These are phyloP conservation scores for Habrosyne pyritoides DNA, from an alignment of 2,888 invertebrate species.

Conservation along the genomic window DNA sequence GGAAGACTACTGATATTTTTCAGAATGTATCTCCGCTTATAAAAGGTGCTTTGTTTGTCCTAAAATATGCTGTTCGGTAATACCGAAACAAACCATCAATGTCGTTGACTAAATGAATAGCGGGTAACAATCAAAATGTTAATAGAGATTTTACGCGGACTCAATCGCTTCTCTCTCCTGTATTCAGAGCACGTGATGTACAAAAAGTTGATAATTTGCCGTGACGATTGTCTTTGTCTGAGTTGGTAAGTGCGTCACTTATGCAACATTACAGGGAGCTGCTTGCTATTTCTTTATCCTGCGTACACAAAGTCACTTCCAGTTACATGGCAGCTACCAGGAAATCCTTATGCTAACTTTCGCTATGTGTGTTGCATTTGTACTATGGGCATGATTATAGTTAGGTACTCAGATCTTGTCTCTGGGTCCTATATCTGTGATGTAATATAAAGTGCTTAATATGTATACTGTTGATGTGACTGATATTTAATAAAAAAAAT, in stretches of 20 bases:
- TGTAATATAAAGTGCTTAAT: no score
- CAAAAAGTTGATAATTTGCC: constrained; percentile 62
- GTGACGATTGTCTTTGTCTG: constrained; percentile 63
- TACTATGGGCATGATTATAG: not conserved
- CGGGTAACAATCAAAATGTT: constrained; percentile 75
- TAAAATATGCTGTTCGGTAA: constrained; percentile 78
- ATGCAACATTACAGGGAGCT: constrained; percentile 54
- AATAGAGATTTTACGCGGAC: constrained; percentile 72
- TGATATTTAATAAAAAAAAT: no score
- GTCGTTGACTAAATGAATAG: constrained; percentile 76
- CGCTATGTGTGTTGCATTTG: constrained; percentile 15
- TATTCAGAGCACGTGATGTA: constrained; percentile 70
- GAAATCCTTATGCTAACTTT: constrained; percentile 27
- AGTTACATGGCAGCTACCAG: constrained; percentile 24
- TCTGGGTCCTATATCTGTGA: not conserved
- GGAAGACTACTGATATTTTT: constrained; percentile 74
- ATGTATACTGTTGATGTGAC: no score
- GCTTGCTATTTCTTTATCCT: constrained; percentile 42
- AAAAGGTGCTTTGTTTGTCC: constrained; percentile 69
- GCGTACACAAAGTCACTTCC: constrained; percentile 30
- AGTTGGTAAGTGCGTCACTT: constrained; percentile 51
- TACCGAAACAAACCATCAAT: constrained; percentile 81
- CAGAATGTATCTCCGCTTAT: constrained; percentile 66
- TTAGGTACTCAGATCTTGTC: not conserved
- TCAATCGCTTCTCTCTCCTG: constrained; percentile 51